These are phyloP conservation scores for Ormia ochracea DNA, from an alignment of 2,888 invertebrate genomes.

Conservation along the genomic window DNA sequence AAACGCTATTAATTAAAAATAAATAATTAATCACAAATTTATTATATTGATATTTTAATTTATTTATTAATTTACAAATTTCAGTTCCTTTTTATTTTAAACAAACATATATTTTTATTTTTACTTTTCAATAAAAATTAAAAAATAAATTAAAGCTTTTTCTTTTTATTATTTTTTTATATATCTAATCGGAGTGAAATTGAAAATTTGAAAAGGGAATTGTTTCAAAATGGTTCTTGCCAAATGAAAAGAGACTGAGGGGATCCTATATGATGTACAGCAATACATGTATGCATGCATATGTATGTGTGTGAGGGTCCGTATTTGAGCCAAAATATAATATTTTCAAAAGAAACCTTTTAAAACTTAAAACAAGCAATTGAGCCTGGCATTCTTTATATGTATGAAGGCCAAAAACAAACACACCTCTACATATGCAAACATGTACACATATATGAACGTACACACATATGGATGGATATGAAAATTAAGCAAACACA, in stretches of 20 bases:
- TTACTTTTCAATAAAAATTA: constrained; percentile 25
- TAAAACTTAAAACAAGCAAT: background rate
- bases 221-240: background rate
- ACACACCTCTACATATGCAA: no score
- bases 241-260: no score
- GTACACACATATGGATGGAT: no score
- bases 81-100: constrained; percentile 55
- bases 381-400: no score
- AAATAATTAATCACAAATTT: background rate
- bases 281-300: no score
- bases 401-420: no score
- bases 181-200: background rate
- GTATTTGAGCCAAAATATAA: no score
- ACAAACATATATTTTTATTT: constrained; percentile 13
- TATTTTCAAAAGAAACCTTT: no score
- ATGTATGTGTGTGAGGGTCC: no score
- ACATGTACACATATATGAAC: no score
- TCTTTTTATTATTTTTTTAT: constrained; percentile 16
- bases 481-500: no score
- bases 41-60: constrained; percentile 11
- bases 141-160: constrained; percentile 23
- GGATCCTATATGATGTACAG: no score
- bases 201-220: constrained; percentile 4
- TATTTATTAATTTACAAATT: constrained; percentile 12
- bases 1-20: background rate